These are phyloP conservation scores for Heptranchias perlo DNA, from an alignment of 2,113 vertebrate species.

Conservation along the genomic window DNA sequence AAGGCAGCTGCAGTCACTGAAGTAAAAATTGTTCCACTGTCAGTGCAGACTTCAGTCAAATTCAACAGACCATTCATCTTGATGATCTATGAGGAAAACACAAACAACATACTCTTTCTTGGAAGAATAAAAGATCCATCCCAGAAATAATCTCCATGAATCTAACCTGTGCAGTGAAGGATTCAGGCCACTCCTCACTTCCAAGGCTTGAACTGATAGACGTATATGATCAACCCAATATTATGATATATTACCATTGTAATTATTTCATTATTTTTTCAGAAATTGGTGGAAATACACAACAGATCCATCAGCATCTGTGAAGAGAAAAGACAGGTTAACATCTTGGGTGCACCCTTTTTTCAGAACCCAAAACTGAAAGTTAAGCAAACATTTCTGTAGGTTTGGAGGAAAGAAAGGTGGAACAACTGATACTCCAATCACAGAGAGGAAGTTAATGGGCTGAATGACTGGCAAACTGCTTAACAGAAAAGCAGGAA, in stretches of 20 bases:
- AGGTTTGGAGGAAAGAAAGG: background rate
- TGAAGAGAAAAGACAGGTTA: background rate
- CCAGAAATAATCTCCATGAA: constrained; percentile 11
- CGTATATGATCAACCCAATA: background rate
- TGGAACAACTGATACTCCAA: background rate
- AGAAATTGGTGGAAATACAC: background rate
- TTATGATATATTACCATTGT: background rate
- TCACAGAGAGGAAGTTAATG: background rate
- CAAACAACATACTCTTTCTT: constrained; percentile 70
- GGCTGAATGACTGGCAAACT: too few species aligned
- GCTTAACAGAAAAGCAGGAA: background rate
- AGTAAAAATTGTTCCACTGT: constrained; percentile 42
- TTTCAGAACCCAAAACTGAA: background rate
- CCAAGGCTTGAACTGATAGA: background rate
- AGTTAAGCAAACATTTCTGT: background rate
- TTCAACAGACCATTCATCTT: constrained; percentile 68
- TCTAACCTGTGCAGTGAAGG: background rate
- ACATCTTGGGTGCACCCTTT: background rate
- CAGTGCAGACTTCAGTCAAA: constrained; percentile 45
- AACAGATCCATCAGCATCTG: background rate
- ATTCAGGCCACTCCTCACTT: background rate
- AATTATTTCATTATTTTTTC: background rate
- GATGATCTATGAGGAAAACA: constrained; percentile 62
- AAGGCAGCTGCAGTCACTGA: constrained; percentile 56
- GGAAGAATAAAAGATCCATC: constrained; percentile 67